Evolutionary conservation across 1,140 invertebrate genomes (phyloP).

Genomic region (Drepana arcuata): DNA sequence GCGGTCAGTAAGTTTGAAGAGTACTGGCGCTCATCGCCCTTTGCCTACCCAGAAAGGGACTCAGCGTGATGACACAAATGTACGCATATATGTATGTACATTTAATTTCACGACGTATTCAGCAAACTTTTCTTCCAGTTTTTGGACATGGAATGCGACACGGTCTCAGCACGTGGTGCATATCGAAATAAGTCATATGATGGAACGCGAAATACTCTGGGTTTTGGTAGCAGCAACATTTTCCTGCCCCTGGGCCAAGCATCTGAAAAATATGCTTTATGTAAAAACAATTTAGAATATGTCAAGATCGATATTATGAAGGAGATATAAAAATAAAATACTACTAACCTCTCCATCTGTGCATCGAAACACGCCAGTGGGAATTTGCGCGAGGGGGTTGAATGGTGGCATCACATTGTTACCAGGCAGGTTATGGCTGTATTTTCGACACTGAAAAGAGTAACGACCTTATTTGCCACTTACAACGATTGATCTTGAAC

Average conservation of each 20-base stretch:
- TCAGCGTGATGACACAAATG: too few species aligned
- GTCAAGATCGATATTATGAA: not conserved
- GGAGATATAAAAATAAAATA: slow-evolving; percentile 1
- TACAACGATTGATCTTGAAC: not conserved
- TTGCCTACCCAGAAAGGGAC: too few species aligned
- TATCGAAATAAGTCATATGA: slow-evolving; percentile 42
- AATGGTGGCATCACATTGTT: slow-evolving; percentile 25
- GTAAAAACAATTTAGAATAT: slow-evolving; percentile 5
- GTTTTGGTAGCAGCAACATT: slow-evolving; percentile 31
- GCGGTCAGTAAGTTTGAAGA: too few species aligned
- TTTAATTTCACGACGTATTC: slow-evolving; percentile 8
- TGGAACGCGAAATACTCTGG: slow-evolving; percentile 49
- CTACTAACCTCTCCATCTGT: slow-evolving; percentile 38
- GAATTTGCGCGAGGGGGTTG: slow-evolving; percentile 30
- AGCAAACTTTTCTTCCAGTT: slow-evolving; percentile 35
- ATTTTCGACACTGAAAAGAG: slow-evolving; percentile 40
- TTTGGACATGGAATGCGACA: slow-evolving; percentile 21
- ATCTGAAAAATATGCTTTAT: slow-evolving; percentile 20
- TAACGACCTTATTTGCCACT: slow-evolving; percentile 2
- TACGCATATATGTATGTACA: not conserved
- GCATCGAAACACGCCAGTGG: slow-evolving; percentile 42
- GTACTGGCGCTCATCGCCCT: too few species aligned
- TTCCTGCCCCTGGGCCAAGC: slow-evolving; percentile 23
- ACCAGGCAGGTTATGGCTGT: slow-evolving; percentile 30
- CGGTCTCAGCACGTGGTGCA: slow-evolving; percentile 27